These are phyloP conservation scores for Paguma larvata DNA, from an alignment of 2,797 vertebrate genomes.

Conservation along the genomic window DNA sequence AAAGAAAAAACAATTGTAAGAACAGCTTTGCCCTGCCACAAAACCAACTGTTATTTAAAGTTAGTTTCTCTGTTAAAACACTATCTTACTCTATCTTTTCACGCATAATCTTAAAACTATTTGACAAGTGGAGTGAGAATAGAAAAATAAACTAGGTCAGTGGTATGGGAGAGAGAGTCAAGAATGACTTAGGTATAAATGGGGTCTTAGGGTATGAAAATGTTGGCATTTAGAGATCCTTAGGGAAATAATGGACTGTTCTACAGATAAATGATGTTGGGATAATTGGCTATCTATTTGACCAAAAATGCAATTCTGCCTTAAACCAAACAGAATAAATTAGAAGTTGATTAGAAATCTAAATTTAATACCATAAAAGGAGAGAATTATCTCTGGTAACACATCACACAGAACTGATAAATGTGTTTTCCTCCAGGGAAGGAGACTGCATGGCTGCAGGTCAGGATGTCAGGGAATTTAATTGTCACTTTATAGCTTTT, in stretches of 20 bases:
- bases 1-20: neutral
- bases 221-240: neutral
- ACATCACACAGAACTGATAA: neutral
- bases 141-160: neutral
- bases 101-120: constrained; percentile 2
- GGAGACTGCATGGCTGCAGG: neutral
- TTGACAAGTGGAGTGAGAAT: neutral
- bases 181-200: neutral
- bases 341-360: constrained; percentile 32
- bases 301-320: neutral
- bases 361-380: neutral
- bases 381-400: neutral
- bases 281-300: constrained; percentile 9
- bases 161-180: neutral
- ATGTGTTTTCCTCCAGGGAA: constrained; percentile 19
- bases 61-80: constrained; percentile 9
- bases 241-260: neutral
- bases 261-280: neutral
- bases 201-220: neutral
- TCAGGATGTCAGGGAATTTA: neutral
- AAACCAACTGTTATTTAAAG: neutral
- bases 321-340: constrained; percentile 42
- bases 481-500: constrained; percentile 20
- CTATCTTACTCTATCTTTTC: neutral
- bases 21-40: neutral